phyloP scores from a whole-genome alignment of 2,113 vertebrate species.

The Microcebus lehilahytsara region DNA sequence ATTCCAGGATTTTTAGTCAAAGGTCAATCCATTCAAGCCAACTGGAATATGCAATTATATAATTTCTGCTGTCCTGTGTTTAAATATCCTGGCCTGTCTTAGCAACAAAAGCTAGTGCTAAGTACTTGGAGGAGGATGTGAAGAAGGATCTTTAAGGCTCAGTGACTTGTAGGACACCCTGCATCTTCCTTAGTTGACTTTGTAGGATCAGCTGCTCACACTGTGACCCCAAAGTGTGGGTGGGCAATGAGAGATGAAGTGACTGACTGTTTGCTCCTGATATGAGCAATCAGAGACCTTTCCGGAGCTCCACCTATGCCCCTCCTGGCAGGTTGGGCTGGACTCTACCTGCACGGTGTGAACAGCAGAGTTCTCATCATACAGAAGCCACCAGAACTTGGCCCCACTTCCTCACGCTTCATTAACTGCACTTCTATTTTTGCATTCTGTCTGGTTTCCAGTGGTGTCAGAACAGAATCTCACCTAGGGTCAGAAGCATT shows the following conservation, averaged over 20 bases:
- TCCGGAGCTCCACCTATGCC: accelerated
- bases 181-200: background rate
- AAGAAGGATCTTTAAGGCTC: background rate
- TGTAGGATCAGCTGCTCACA: background rate
- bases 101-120: background rate
- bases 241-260: accelerated
- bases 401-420: background rate
- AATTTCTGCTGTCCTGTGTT: background rate
- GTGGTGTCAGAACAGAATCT: background rate
- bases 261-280: background rate
- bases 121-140: background rate
- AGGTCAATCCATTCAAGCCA: background rate
- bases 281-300: background rate
- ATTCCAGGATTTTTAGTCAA: background rate
- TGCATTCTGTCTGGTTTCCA: background rate
- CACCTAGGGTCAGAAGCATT: background rate
- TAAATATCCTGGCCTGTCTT: accelerated
- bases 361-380: background rate
- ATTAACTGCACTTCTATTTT: background rate
- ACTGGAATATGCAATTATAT: background rate
- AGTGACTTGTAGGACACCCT: accelerated
- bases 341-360: background rate
- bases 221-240: background rate
- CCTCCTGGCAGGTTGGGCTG: too few species aligned
- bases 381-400: accelerated